Evolutionary conservation across 37 sponge, comb jelly and placozoan genomes (phyloP), one percentile per base, ranked within the genome.

Genomic region (Spongilla lacustris): DNA sequence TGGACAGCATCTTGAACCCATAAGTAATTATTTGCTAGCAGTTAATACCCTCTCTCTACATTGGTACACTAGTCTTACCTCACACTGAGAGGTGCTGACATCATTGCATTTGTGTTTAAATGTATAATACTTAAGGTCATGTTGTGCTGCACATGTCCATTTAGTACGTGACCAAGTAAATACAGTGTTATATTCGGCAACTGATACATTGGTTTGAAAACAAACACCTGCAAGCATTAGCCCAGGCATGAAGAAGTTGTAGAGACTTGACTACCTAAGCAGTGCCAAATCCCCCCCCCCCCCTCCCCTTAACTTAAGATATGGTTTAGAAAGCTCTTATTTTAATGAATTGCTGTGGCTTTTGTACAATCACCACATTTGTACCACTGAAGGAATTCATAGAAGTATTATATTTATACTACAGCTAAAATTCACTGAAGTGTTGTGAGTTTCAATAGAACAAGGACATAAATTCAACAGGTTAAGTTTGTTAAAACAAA

Each of bases 1-100:
- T 71, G 71, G 22, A 83, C 73, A 29, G 30, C 8, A 58, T 83
- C 34, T 22, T 73, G n/a, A 66, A 83, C 75, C 0, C 75, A 58
- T 58, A 17, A 58, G 21, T 58, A 58, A 58, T 14, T 19, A 46
- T 46, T 17, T 9, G 31, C 67, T 21, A 49, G 37, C 72, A 24
- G n/a, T 6, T 82, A 32, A 9, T 2, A 33, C 13, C 28, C 69
- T 67, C 49, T 74, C 30, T 31, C 34, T 74, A 29, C 74, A 37
- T 75, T 36, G 25, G 19, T 36, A 75, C 17, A 10, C 6, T 49
- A 48, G 33, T 21, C 41, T 29, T 38, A 29, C 41, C 78, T 29
- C 49, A 78, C 36, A 14, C 23, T 8, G 66, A 41, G 48, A 48
- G 41, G 27, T 49, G n/a, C 26, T 2, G 34, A 76, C 36, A 17